Conservation (phyloP, 2,113 vertebrate genomes). For the Pitta sordida region DNA sequence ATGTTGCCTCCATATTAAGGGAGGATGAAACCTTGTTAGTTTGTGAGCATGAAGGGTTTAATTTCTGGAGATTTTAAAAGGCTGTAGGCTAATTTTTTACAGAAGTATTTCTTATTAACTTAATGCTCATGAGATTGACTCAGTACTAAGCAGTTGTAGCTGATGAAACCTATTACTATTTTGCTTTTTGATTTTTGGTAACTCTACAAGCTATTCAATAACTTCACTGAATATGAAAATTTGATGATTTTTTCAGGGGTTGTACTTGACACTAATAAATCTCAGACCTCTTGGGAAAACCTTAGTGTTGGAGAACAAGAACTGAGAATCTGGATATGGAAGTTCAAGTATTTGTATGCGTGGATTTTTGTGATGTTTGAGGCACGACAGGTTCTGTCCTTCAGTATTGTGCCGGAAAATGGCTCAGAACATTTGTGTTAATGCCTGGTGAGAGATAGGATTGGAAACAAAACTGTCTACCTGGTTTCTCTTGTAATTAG, state of each 20-base stretch:
- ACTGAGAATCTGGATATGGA: background rate
- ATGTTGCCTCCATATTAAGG: background rate
- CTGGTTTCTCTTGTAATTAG: background rate
- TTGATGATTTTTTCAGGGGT: background rate
- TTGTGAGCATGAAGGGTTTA: background rate
- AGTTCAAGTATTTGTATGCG: background rate
- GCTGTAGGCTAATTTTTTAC: background rate
- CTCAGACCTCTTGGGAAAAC: background rate
- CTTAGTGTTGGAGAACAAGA: background rate
- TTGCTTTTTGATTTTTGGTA: background rate
- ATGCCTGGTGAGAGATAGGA: background rate
- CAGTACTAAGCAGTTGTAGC: background rate
- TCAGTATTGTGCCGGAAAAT: background rate
- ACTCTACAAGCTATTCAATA: background rate
- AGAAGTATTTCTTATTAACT: background rate
- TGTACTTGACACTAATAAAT: background rate
- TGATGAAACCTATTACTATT: background rate
- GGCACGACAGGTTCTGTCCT: background rate
- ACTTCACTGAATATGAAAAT: background rate
- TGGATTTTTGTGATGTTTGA: background rate
- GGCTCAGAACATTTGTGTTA: background rate
- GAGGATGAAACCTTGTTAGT: background rate
- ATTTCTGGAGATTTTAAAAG: background rate
- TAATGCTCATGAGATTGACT: fast-evolving
- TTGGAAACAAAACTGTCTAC: background rate